phyloP scores from a whole-genome alignment of 2,113 vertebrate genomes.

The Pangasianodon hypophthalmus region DNA sequence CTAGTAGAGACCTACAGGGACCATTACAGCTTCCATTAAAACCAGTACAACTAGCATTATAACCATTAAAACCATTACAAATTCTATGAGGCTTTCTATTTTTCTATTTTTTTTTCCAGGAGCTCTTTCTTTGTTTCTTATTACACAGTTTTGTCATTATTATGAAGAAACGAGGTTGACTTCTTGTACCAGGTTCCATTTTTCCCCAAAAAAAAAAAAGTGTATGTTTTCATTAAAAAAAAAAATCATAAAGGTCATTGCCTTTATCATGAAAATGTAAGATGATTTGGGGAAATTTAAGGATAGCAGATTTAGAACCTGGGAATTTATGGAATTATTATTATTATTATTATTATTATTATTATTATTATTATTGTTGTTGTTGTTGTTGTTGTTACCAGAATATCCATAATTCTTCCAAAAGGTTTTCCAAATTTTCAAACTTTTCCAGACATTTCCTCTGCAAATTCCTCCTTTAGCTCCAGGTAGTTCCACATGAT shows the following conservation, averaged over 20 bases:
- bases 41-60: too few species aligned
- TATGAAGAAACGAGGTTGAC: not conserved
- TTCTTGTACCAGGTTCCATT: not conserved
- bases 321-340: too few species aligned
- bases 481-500: not conserved
- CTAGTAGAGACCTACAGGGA: too few species aligned
- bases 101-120: too few species aligned
- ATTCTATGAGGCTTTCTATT: too few species aligned
- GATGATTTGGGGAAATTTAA: not conserved
- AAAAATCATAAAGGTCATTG: too few species aligned
- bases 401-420: not conserved
- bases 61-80: too few species aligned
- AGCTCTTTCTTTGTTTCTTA: not conserved
- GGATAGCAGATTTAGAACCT: too few species aligned
- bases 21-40: too few species aligned
- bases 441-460: not conserved
- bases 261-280: not conserved
- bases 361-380: slow-evolving; percentile 4
- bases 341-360: not conserved
- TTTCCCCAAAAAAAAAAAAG: too few species aligned
- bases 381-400: not conserved
- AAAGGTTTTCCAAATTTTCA: not conserved
- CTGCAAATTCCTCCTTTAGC: not conserved
- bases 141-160: too few species aligned
- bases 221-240: too few species aligned